A percentile compares a stretch with the other conserved stretches of the same genome.
phyloP scores from a whole-genome alignment of 2,113 vertebrate genomes.

The Rhinolophus ferrumequinum region DNA sequence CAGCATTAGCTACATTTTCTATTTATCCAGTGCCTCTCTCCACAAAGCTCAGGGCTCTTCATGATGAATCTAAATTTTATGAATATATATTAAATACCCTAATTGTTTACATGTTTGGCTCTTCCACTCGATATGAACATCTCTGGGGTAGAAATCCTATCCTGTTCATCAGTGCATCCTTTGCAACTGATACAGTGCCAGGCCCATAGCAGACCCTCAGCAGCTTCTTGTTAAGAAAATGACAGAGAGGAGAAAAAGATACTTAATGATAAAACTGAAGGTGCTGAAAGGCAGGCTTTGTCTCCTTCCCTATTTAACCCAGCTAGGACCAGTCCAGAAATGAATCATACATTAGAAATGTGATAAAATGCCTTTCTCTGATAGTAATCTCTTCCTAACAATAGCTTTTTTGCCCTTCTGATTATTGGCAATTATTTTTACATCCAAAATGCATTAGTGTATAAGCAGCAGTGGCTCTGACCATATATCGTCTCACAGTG shows the following conservation, averaged over 20 bases:
- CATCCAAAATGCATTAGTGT: not conserved
- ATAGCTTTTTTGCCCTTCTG: conserved; percentile 11
- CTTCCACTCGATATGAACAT: not conserved
- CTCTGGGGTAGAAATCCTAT: not conserved
- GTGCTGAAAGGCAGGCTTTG: not conserved
- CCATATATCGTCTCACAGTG: not conserved
- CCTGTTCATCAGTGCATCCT: not conserved
- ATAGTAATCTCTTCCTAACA: conserved; percentile 20
- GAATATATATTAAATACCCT: not conserved
- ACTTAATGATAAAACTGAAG: not conserved
- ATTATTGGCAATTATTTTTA: conserved; percentile 45
- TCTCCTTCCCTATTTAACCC: not conserved
- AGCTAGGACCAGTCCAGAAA: not conserved
- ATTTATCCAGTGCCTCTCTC: not conserved
- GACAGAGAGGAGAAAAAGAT: not conserved
- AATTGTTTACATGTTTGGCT: not conserved
- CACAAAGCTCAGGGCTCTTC: not conserved
- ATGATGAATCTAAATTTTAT: not conserved
- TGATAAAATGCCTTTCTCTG: not conserved
- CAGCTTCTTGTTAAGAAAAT: not conserved
- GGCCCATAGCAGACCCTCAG: not conserved
- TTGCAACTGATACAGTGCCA: not conserved
- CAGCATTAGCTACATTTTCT: not conserved
- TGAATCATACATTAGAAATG: not conserved
- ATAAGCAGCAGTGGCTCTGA: not conserved